A percentile compares a stretch with the other conserved stretches of the same genome.
These are phyloP conservation scores for Thamnophis sirtalis DNA, from an alignment of 2,113 vertebrate species.

Conservation along the genomic window DNA sequence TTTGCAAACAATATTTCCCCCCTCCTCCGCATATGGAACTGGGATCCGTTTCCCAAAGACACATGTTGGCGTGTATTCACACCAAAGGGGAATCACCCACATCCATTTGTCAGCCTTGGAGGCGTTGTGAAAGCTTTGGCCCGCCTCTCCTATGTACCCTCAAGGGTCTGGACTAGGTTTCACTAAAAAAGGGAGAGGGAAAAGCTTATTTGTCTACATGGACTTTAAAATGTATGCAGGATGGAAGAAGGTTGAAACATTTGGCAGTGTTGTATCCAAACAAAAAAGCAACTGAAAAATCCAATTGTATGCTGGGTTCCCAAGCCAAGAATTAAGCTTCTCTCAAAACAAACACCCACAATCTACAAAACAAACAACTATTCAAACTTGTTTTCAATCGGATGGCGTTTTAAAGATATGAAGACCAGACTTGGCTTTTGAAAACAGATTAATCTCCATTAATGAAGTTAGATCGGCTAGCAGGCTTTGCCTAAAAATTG, in stretches of 20 bases:
- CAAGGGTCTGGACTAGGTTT: constrained; percentile 35
- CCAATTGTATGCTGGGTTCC: constrained; percentile 27
- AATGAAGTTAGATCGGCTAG: background rate
- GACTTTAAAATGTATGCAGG: constrained; percentile 54
- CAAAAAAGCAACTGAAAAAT: background rate
- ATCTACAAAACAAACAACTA: background rate
- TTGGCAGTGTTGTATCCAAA: background rate
- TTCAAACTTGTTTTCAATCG: constrained; percentile 38
- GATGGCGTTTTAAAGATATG: constrained; percentile 16
- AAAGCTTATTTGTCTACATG: constrained; percentile 40
- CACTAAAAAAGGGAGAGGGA: constrained; percentile 24
- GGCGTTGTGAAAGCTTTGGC: constrained; percentile 37
- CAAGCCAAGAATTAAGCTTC: constrained; percentile 41
- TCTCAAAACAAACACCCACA: constrained; percentile 1
- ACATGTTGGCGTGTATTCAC: constrained; percentile 34
- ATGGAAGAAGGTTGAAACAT: constrained; percentile 52
- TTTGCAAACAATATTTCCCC: constrained; percentile 15
- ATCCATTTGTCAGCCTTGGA: constrained; percentile 25
- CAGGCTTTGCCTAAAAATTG: background rate
- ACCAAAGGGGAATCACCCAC: background rate
- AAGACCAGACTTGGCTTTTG: background rate
- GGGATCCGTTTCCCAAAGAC: constrained; percentile 17
- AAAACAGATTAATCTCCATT: background rate
- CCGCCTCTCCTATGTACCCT: constrained; percentile 30
- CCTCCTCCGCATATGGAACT: background rate